phyloP scores from a whole-genome alignment of 2,113 vertebrate genomes.

The Engraulis encrasicolus region DNA sequence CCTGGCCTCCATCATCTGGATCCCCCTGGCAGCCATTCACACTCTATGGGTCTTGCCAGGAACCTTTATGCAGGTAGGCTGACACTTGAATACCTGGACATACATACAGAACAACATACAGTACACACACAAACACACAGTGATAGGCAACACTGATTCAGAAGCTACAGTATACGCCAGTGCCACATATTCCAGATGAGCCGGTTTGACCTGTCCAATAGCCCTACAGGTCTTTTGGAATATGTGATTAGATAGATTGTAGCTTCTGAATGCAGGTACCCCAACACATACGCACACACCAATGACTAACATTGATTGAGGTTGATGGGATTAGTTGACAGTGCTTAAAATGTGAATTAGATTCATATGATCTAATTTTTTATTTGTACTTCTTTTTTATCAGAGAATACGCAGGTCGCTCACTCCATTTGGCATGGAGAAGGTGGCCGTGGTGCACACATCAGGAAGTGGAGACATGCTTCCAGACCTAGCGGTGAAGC shows the following conservation, averaged over 20 bases:
- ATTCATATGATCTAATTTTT: not conserved
- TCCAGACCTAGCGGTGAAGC: not conserved
- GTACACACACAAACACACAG: too few relatives aligned
- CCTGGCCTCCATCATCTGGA: constrained; percentile 77
- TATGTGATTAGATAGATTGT: too few relatives aligned
- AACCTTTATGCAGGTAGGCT: constrained; percentile 66
- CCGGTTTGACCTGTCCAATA: too few relatives aligned
- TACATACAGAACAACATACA: not conserved
- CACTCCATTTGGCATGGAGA: constrained; percentile 62
- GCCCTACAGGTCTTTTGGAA: too few relatives aligned
- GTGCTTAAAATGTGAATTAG: not conserved
- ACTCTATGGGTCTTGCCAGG: constrained; percentile 75
- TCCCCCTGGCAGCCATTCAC: constrained; percentile 73
- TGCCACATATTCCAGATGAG: too few relatives aligned
- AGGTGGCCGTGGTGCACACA: not conserved
- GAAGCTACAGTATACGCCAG: too few relatives aligned
- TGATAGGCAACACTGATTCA: too few relatives aligned
- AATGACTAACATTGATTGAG: too few relatives aligned
- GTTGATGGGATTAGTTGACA: too few relatives aligned
- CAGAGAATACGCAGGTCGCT: constrained; percentile 73
- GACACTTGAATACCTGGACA: not conserved
- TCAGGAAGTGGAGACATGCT: not conserved
- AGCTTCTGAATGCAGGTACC: too few relatives aligned
- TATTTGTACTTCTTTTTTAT: constrained; percentile 1
- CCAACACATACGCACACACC: too few relatives aligned